phyloP scores from a whole-genome alignment of 2,888 invertebrate species.

The Leucophora obtusa region DNA sequence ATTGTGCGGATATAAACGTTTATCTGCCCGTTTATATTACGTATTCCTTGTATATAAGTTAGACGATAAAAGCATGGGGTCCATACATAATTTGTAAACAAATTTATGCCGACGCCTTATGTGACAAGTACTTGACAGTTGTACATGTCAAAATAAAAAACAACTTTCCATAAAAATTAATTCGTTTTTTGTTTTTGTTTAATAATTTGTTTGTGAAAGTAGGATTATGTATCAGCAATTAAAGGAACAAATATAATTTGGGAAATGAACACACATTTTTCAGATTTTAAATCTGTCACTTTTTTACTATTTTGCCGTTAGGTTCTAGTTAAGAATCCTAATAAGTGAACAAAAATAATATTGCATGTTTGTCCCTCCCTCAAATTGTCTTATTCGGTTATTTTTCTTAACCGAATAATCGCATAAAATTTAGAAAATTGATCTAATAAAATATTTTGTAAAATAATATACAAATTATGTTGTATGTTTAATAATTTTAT shows the following conservation, averaged over 20 bases:
- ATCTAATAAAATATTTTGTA: too few species aligned
- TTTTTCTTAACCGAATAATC: too few species aligned
- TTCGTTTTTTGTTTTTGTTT: constrained; percentile 15
- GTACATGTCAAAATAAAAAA: constrained; percentile 53
- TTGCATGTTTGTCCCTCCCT: too few species aligned
- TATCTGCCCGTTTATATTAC: constrained; percentile 50
- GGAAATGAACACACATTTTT: too few species aligned
- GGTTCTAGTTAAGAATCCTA: too few species aligned
- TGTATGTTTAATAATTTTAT: too few species aligned
- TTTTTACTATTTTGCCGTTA: too few species aligned
- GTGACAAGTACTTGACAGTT: constrained; percentile 63
- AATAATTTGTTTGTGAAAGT: background rate
- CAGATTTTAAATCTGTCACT: too few species aligned
- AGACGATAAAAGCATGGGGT: background rate
- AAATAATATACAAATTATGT: too few species aligned
- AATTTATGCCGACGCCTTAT: constrained; percentile 62
- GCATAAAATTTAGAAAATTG: too few species aligned
- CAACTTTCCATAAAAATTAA: constrained; percentile 8
- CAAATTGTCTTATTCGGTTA: too few species aligned
- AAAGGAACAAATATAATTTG: background rate
- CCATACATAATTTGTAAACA: constrained; percentile 54
- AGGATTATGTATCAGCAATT: background rate
- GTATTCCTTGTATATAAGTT: background rate
- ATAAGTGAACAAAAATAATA: too few species aligned
- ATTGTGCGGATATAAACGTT: constrained; percentile 61